phyloP scores from a whole-genome alignment of 2,797 vertebrate species.

The Rallus crepitans region DNA sequence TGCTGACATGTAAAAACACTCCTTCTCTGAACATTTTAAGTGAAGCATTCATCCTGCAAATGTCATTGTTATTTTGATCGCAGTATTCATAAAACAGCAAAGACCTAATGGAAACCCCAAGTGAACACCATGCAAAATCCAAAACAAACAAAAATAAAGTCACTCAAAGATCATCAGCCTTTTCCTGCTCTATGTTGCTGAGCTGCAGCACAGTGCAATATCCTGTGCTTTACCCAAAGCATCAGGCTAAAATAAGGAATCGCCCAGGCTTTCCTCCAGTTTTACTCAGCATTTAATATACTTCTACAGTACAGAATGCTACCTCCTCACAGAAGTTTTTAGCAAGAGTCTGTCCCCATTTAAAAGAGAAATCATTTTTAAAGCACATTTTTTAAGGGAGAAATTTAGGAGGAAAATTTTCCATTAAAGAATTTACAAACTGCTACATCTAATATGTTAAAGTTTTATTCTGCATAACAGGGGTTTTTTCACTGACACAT shows the following conservation, averaged over 20 bases:
- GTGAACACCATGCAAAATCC: conserved; percentile 30
- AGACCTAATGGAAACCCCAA: conserved; percentile 43
- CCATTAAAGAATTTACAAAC: conserved; percentile 20
- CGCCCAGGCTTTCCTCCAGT: conserved; percentile 34
- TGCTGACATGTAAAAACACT: conserved; percentile 53
- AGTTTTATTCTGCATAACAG: not conserved
- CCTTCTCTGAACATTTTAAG: conserved; percentile 54
- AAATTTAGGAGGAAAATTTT: conserved; percentile 25
- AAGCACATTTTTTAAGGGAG: conserved; percentile 16
- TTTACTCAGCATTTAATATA: conserved; percentile 19
- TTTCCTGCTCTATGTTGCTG: not conserved
- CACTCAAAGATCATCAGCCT: conserved; percentile 36
- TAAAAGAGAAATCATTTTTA: conserved; percentile 36
- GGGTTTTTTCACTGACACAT: not conserved
- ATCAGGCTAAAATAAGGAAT: conserved; percentile 47
- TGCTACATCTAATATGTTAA: not conserved
- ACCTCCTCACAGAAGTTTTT: conserved; percentile 13
- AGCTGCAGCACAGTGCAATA: not conserved
- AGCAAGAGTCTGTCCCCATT: conserved; percentile 1
- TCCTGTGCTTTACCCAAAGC: conserved; percentile 39
- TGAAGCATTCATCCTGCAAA: conserved; percentile 58
- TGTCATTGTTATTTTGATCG: conserved; percentile 55
- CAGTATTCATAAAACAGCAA: conserved; percentile 36
- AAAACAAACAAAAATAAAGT: conserved; percentile 45
- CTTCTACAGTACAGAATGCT: conserved; percentile 30